phyloP scores from a whole-genome alignment of 2,113 vertebrate genomes.

The Clarias gariepinus region DNA sequence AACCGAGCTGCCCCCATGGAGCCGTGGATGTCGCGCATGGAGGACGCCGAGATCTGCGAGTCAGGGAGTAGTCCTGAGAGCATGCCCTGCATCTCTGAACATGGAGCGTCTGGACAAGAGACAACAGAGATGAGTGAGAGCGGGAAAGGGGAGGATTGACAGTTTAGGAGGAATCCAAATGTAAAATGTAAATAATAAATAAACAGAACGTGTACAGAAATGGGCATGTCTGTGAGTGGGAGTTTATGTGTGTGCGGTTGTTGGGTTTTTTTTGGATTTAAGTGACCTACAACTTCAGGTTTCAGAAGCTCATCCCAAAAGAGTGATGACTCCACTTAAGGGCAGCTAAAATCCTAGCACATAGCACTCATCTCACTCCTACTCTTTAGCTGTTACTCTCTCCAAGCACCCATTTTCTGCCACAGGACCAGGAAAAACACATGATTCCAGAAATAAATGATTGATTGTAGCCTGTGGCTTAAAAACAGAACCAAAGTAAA shows the following conservation, averaged over 20 bases:
- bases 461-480: constrained; percentile 45
- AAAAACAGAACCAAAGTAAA: constrained; percentile 28
- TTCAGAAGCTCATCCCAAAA: constrained; percentile 42
- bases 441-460: constrained; percentile 51
- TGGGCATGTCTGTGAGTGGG: neutral
- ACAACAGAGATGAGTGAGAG: neutral
- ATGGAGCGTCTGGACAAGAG: constrained; percentile 81
- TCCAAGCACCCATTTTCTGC: constrained; percentile 22
- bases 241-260: constrained; percentile 8
- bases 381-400: constrained; percentile 23
- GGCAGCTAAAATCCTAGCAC: constrained; percentile 27
- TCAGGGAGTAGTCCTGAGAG: constrained; percentile 90
- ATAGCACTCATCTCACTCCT: constrained; percentile 25
- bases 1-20: constrained; percentile 87
- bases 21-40: constrained; percentile 91
- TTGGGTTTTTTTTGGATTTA: constrained; percentile 28
- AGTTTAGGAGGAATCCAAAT: constrained; percentile 45
- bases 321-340: constrained; percentile 35
- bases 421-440: constrained; percentile 13
- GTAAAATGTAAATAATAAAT: constrained; percentile 55
- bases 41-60: constrained; percentile 91
- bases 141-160: constrained; percentile 24
- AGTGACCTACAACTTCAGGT: constrained; percentile 31
- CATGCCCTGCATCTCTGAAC: constrained; percentile 95
- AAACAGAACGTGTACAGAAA: constrained; percentile 26